Evolutionary conservation across 2,113 vertebrate species (phyloP), one percentile per base, ranked within the genome.

Genomic region (Hippocampus zosterae): DNA sequence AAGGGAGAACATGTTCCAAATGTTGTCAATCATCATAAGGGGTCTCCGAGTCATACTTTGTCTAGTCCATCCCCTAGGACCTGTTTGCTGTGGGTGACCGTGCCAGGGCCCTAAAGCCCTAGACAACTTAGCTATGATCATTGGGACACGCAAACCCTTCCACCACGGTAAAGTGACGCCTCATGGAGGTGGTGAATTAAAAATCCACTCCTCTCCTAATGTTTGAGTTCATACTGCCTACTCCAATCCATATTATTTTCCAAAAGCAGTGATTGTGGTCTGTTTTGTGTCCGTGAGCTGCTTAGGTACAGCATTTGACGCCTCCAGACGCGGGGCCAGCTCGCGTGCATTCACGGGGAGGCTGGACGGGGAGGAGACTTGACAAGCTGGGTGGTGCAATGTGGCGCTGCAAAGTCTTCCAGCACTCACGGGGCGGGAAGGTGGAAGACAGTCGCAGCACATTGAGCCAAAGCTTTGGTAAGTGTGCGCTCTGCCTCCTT

Each of bases 351-450:
- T 64, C 42, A 68, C 41, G 33, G 33, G 66, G 71, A 76, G 67
- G 70, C 77, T 48, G 78, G 73, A 86, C 78, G 71, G 87, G 86
- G 87, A 83, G 85, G 89, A 88, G 90, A 85, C 84, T 88, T 4
- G 66, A 70, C 74, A 79, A 83, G 81, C 71, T 79, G 89, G 85
- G 83, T 80, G 82, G 81, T 76, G 73, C 80, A 85, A 76, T 84
- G 84, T 86, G 87, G 87, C 74, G 87, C 77, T 87, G 81, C 63
- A 57, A 74, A 72, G 71, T 81, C 77, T 75, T 77, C 61, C 81
- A 65, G 82, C 84, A 75, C 74, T 84, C 82, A 82, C 65, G 77
- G 83, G 83, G 85, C 83, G 68, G 75, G 80, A 90, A 83, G 81
- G 75, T n/a, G 85, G 84, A 78, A 82, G 67, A 78, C 41, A 83